Base-by-base conservation (phyloP, 2,888 invertebrate species). In the Oasisia sp. region DNA sequence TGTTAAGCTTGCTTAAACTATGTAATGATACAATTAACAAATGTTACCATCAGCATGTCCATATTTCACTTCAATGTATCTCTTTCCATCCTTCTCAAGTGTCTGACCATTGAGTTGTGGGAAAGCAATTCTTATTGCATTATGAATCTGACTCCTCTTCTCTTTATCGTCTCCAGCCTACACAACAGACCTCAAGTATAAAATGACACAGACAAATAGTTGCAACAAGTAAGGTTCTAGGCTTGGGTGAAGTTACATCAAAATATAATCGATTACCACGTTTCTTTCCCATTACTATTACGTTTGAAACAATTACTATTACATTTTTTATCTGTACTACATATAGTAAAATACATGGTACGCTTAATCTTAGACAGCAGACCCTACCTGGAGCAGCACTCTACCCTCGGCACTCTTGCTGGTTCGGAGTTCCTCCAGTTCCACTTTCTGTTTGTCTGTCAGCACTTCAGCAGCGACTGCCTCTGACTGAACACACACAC, bases 91-190 rank as follows among this genome's bases (percentile, higher is more conserved):
- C 56, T 93, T 93, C 14, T 93, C 94, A 9, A 94, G 93, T 2
- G 95, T 95, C 44, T 92, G 93, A 56, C 94, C 94, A 32, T 94
- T 94, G 32, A 95, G 92, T 1, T 94, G 94, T 19, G 94, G 97
- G 95, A 97, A 98, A 0, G 97, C 97, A 92, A 97, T 97, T 95
- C 98, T 98, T 0, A 98, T 97, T 50, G 97, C 94, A 56, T 94
- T 92, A 92, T 96, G 96, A n/a, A 96, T 94, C 89, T 94, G 93
- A 27, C 94, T 94, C 90, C 96, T 93, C 32, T 56, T 89, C 32
- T 94, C 94, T 92, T 96, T 96, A 92, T 95, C 95, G 89, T 94
- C 94, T 32, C 94, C 94, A 8, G 94, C 95, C 95, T 95, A 89
- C 0, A 92, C n/a, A 93, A 74, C 27, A 92, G 19, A 92, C 91